Evolutionary conservation across 2,797 vertebrate genomes (phyloP), one percentile per base, ranked within the genome.

Genomic region (Siniperca scherzeri): DNA sequence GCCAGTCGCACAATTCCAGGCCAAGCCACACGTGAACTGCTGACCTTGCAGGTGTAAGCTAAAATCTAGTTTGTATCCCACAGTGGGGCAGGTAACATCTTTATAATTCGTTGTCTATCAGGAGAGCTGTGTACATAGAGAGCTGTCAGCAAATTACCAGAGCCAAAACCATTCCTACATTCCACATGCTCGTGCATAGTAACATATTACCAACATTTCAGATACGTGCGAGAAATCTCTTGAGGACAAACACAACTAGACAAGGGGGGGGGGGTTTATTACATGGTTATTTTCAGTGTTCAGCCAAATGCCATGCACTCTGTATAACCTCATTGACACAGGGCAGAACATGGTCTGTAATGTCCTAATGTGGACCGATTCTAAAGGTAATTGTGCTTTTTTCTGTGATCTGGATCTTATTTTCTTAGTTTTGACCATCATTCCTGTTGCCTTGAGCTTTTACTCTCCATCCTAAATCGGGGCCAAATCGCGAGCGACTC

Each of bases 141-240:
- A 55, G 84, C 83, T 86, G 91, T 92, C 91, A 89, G 87, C 85
- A 81, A 79, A 88, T 88, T 64, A 87, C 70, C 77, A 1, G 77
- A 87, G 88, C 90, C 91, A 92, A 88, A 93, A 88, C 82, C 89
- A 76, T 87, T 57, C 88, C 89, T 81, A 88, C 92, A 94, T 94
- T 94, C 93, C 93, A 90, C 91, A 94, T 50, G 70, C 78, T 83
- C 73, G 7, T 88, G 91, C 78, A 78, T 76, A 91, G 71, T 87
- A 89, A 91, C 91, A 91, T 79, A 79, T 83, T 74, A 89, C 77
- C 91, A 88, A 86, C 83, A 82, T 93, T 86, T 91, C 91, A 90
- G 88, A 83, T 87, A 92, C 5, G 81, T 91, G 92, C 42, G 85
- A 92, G 78, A 91, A 91, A 90, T 90, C 89, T 82, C 78, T 82